Evolutionary conservation across 2,888 invertebrate genomes (phyloP), one percentile per base, ranked within the genome.

Genomic region (Perizoma affinitatum): DNA sequence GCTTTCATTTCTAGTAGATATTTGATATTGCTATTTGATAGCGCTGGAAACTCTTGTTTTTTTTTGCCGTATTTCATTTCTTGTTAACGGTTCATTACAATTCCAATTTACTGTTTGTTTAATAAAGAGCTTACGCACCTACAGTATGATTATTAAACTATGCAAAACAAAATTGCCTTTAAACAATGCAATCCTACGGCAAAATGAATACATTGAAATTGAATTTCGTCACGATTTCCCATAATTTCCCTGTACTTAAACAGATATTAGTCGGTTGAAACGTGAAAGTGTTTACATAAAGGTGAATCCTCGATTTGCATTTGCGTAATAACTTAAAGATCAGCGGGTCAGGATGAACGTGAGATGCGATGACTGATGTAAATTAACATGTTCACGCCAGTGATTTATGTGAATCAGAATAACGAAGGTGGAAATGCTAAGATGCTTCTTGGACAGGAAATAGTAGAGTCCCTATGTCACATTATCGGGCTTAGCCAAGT

Each of bases 211-310:
- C 52, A 47, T 52, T 45, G 41, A 54, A 63, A 67, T 66, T 63
- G 63, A 60, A 63, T 63, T 63, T 60, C 60, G 50, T 62, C 65
- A 66, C 66, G 66, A 75, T 72, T 74, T 70, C 68, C 72, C 68
- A 67, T 73, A 71, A 72, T 74, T 72, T 73, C 66, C 66, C 65
- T 52, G 73, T 75, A 71, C 66, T 61, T 68, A 64, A 70, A 67
- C 64, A 76, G 71, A 75, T 74, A 77, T 75, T 79, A 77, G 71
- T 69, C 72, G 69, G 65, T 53, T 34, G 58, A 56, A 73, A 77
- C 78, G 87, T 84, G 89, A 88, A 88, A 89, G 88, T 85, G 87
- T 88, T 87, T 86, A 86, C 83, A 82, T 82, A 84, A 84, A 86
- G 74, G 84, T 79, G 83, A 84, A 87, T 90, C 88, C 73, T 71